Conservation (phyloP, 1,140 invertebrate genomes). For the Hycleus cichorii region DNA sequence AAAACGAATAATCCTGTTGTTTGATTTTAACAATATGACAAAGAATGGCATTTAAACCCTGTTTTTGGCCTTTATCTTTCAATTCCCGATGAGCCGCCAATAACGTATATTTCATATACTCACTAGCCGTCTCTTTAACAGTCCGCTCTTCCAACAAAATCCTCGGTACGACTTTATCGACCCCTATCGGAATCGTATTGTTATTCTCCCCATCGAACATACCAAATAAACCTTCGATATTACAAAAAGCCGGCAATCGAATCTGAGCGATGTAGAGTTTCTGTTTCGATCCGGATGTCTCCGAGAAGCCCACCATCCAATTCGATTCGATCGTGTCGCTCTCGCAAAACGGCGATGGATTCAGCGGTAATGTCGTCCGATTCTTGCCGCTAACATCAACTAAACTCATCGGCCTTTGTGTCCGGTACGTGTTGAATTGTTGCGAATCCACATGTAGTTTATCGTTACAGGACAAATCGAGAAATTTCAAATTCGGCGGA, state of each 20-base stretch:
- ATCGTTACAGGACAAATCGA: conserved; percentile 77
- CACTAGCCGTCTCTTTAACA: conserved; percentile 66
- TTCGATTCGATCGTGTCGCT: conserved; percentile 51
- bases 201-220: conserved; percentile 73
- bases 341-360: conserved; percentile 53
- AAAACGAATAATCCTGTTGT: conserved; percentile 42
- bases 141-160: conserved; percentile 70
- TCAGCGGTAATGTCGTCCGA: conserved; percentile 53
- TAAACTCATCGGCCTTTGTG: conserved; percentile 68
- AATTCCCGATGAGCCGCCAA: conserved; percentile 67
- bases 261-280: conserved; percentile 69
- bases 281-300: conserved; percentile 66
- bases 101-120: conserved; percentile 78
- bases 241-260: conserved; percentile 66
- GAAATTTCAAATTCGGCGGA: conserved; percentile 71
- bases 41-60: conserved; percentile 61
- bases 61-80: conserved; percentile 61
- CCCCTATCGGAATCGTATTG: conserved; percentile 55
- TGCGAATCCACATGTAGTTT: conserved; percentile 72
- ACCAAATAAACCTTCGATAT: conserved; percentile 70
- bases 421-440: conserved; percentile 70
- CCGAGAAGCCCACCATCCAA: conserved; percentile 76
- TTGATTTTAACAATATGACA: conserved; percentile 59
- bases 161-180: conserved; percentile 64
- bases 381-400: conserved; percentile 77